Conservation (phyloP, 2,797 vertebrate genomes). For the Notolepis coatsorum region DNA sequence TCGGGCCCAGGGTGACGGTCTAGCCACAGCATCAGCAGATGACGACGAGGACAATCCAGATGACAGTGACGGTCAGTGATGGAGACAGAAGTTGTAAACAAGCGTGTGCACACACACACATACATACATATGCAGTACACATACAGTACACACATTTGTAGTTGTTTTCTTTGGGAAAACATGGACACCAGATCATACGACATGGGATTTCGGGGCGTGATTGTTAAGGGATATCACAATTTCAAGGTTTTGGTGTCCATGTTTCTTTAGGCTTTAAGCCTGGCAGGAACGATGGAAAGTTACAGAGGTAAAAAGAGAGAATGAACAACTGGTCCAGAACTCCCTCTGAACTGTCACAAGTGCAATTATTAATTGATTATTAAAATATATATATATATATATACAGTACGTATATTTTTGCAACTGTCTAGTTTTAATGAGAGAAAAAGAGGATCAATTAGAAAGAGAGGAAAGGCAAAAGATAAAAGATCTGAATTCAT, state of each 20-base stretch:
- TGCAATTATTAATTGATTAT: too few species aligned
- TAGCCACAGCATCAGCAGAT: conserved; percentile 91
- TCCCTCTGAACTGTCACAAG: conserved; percentile 34
- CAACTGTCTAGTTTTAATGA: conserved; percentile 56
- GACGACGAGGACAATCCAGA: conserved; percentile 97
- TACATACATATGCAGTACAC: background rate
- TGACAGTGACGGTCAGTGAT: conserved; percentile 94
- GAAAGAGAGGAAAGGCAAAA: conserved; percentile 26
- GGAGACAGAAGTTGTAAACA: conserved; percentile 23
- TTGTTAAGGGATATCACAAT: conserved; percentile 5
- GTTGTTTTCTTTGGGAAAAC: too few species aligned
- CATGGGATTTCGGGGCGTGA: too few species aligned
- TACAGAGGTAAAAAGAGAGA: background rate
- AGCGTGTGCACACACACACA: conserved; percentile 12
- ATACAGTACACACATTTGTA: background rate
- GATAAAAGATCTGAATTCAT: conserved; percentile 59
- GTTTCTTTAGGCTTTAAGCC: conserved; percentile 7
- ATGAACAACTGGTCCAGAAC: background rate
- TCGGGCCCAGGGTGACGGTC: conserved; percentile 92
- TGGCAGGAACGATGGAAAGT: conserved; percentile 2
- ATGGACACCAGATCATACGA: too few species aligned
- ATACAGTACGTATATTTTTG: too few species aligned
- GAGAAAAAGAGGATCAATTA: conserved; percentile 46
- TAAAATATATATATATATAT: too few species aligned
- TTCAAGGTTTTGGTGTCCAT: conserved; percentile 1